Conservation (phyloP, 1,140 invertebrate species). For the Hetaerina americana region DNA sequence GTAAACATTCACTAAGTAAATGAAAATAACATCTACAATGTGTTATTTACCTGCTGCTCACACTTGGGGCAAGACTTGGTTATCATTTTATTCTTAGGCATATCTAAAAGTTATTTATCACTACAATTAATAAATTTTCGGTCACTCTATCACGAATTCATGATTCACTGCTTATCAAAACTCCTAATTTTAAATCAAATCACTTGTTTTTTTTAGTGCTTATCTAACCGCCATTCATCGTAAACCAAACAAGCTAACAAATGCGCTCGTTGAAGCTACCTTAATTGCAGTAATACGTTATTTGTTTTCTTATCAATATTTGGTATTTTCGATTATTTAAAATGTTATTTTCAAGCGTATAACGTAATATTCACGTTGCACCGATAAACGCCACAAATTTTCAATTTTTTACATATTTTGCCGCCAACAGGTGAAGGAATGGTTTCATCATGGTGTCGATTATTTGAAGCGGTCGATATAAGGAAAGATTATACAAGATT, state of each 20-base stretch:
- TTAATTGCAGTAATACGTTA: not conserved
- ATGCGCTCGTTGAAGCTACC: not conserved
- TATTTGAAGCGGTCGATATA: not conserved
- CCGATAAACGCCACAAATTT: not conserved
- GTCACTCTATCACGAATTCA: not conserved
- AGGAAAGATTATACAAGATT: too few relatives aligned
- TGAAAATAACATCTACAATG: too few relatives aligned
- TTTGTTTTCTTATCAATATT: not conserved
- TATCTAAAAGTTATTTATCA: conserved; percentile 12
- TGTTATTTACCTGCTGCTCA: conserved; percentile 38
- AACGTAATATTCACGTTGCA: not conserved
- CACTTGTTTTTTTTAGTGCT: not conserved
- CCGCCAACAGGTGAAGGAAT: not conserved
- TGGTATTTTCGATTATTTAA: not conserved
- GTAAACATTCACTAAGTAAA: too few relatives aligned
- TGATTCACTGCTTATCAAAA: not conserved
- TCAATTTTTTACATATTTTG: not conserved
- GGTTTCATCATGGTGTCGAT: not conserved
- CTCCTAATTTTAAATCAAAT: not conserved
- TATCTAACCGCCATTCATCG: not conserved
- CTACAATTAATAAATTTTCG: not conserved
- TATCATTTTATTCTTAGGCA: conserved; percentile 40
- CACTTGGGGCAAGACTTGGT: conserved; percentile 47
- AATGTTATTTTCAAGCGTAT: not conserved
- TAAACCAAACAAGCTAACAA: not conserved